These are phyloP conservation scores for Cuculus canorus DNA, from an alignment of 2,797 vertebrate genomes.

Conservation along the genomic window DNA sequence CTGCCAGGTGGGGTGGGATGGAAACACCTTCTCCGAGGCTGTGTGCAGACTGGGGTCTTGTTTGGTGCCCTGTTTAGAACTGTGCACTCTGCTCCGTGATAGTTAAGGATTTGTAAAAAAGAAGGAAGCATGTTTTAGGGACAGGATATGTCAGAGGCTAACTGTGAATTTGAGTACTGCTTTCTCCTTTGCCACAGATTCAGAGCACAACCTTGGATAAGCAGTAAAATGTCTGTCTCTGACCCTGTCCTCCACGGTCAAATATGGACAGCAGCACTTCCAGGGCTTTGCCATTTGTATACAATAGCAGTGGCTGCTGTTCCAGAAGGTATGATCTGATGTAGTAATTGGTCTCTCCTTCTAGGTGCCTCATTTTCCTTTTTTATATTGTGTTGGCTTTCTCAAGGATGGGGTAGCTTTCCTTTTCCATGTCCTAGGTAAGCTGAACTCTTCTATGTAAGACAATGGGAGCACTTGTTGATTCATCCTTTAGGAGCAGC, in stretches of 20 bases:
- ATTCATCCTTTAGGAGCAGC: not conserved
- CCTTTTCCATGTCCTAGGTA: not conserved
- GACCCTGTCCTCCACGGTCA: not conserved
- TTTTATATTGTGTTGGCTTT: not conserved
- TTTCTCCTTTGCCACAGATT: not conserved
- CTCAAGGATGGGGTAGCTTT: not conserved
- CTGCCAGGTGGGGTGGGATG: not conserved
- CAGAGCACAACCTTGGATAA: not conserved
- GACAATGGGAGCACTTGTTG: not conserved
- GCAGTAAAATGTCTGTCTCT: not conserved
- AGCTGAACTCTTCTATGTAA: not conserved
- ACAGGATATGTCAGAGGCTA: not conserved
- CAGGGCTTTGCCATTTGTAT: not conserved
- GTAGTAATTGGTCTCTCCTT: not conserved
- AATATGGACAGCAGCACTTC: not conserved
- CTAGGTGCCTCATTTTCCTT: not conserved
- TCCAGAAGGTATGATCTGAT: not conserved
- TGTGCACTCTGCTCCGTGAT: not conserved
- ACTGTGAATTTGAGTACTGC: not conserved
- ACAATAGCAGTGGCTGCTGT: not conserved
- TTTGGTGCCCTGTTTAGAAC: not conserved
- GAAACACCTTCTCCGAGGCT: not conserved
- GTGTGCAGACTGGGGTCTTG: rapidly evolving
- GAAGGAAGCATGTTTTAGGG: not conserved
- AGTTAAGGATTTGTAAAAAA: not conserved